These are phyloP conservation scores for Diplodus sargus DNA, from an alignment of 2,797 vertebrate species.

Conservation along the genomic window DNA sequence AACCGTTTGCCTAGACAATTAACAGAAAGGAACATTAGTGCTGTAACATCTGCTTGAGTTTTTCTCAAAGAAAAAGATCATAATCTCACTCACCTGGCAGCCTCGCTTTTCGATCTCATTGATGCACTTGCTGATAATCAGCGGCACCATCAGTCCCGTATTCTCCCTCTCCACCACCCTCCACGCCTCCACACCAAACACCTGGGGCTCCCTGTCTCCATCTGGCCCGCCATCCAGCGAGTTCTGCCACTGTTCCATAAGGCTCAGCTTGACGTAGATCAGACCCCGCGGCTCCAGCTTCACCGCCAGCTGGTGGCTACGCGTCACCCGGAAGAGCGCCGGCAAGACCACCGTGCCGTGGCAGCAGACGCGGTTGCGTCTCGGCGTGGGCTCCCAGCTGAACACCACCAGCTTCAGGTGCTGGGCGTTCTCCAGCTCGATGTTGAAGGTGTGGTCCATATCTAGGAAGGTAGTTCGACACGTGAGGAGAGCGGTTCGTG, in stretches of 20 bases:
- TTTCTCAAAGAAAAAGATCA: neutral
- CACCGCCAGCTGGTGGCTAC: constrained; percentile 93
- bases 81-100: constrained; percentile 90
- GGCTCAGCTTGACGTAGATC: constrained; percentile 96
- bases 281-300: constrained; percentile 95
- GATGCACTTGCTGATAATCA: constrained; percentile 96
- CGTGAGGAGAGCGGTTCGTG: constrained; percentile 94
- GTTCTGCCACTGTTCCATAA: constrained; percentile 98
- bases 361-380: constrained; percentile 93
- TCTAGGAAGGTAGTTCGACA: constrained; percentile 94
- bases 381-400: constrained; percentile 95
- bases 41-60: neutral
- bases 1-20: too few relatives aligned
- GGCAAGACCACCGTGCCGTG: constrained; percentile 95
- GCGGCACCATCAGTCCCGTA: constrained; percentile 91
- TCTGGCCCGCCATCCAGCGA: constrained; percentile 87
- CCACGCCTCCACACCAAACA: constrained; percentile 94
- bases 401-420: constrained; percentile 97
- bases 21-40: too few relatives aligned
- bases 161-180: constrained; percentile 94
- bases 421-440: constrained; percentile 97
- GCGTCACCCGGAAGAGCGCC: constrained; percentile 92
- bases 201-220: constrained; percentile 84
- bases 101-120: constrained; percentile 96
- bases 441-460: constrained; percentile 99